Evolutionary conservation across 37 sponge, comb jelly and placozoan genomes (phyloP), one percentile per base, ranked within the genome.

Genomic region (Chondrosia reniformis): DNA sequence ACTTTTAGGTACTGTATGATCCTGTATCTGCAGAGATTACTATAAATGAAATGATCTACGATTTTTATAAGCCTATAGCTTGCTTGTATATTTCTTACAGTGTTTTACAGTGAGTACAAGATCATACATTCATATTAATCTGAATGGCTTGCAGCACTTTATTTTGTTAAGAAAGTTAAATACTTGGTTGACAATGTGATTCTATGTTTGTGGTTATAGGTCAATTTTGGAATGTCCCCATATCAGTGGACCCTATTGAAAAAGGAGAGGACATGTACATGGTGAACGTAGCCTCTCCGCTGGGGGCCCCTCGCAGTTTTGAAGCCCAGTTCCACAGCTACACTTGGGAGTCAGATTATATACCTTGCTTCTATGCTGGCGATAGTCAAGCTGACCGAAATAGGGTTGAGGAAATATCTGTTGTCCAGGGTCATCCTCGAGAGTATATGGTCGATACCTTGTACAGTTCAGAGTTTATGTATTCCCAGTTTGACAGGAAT

Each of bases 161-260:
- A n/a, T n/a, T n/a, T n/a, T n/a, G n/a, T n/a, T n/a, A n/a, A n/a
- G n/a, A n/a, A n/a, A n/a, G n/a, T n/a, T n/a, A n/a, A n/a, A n/a
- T n/a, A n/a, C n/a, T n/a, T n/a, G n/a, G n/a, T n/a, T n/a, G n/a
- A n/a, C n/a, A n/a, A n/a, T n/a, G n/a, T n/a, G n/a, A n/a, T n/a
- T n/a, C n/a, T n/a, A n/a, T n/a, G n/a, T 54, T 21, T 76, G 28
- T 28, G 25, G 1, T 25, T 41, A 2, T 74, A 91, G 91, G 91
- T 80, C 91, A 91, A 55, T 91, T 86, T 78, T 91, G 87, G 87
- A 91, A 91, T 65, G 55, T 84, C 19, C 86, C 83, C 36, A 72
- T 85, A 0, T 25, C 21, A 34, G 79, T 86, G 9, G 43, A 31
- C 19, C 28, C 67, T 13, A 22, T 56, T 21, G 4, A 75, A 22